Percentiles rank a stretch among this genome's conserved stretches.
Conservation (phyloP, 2,113 vertebrate species). For the Notarius quadriscutis region DNA sequence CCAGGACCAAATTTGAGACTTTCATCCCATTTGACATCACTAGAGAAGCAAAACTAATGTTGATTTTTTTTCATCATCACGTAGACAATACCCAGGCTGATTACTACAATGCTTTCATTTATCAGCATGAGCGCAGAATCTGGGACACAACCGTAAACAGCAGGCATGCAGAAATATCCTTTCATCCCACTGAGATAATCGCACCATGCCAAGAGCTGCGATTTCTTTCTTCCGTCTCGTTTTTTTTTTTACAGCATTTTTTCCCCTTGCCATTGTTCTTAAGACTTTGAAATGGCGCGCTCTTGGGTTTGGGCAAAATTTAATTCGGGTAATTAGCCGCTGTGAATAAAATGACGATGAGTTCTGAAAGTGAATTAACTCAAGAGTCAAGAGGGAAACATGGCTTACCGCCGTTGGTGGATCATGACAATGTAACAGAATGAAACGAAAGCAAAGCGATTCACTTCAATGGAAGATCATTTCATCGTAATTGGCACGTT, state of each 20-base stretch:
- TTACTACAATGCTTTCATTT: constrained; percentile 19
- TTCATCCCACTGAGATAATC: constrained; percentile 29
- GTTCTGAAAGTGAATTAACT: constrained; percentile 40
- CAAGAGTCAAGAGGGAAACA: constrained; percentile 29
- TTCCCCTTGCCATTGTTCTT: not conserved
- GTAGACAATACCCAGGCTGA: not conserved
- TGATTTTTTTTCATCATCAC: not conserved
- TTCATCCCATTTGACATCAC: not conserved
- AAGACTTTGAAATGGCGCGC: not conserved
- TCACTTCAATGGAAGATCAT: not conserved
- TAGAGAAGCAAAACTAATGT: not conserved
- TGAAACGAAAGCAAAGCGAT: constrained; percentile 11
- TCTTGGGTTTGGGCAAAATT: constrained; percentile 5
- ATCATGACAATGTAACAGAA: constrained; percentile 21
- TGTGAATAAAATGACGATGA: constrained; percentile 11
- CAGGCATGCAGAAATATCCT: constrained; percentile 19
- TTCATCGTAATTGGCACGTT: not conserved
- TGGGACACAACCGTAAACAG: constrained; percentile 24
- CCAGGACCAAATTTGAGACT: not conserved
- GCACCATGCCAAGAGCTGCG: not conserved
- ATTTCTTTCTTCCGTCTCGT: constrained; percentile 2
- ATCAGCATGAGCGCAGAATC: constrained; percentile 34
- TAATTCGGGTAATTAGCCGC: constrained; percentile 42
- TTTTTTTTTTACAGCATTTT: not conserved
- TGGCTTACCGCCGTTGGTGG: constrained; percentile 13